These are phyloP conservation scores for Cryptocephalus primarius DNA, from an alignment of 2,888 invertebrate genomes.

Conservation along the genomic window DNA sequence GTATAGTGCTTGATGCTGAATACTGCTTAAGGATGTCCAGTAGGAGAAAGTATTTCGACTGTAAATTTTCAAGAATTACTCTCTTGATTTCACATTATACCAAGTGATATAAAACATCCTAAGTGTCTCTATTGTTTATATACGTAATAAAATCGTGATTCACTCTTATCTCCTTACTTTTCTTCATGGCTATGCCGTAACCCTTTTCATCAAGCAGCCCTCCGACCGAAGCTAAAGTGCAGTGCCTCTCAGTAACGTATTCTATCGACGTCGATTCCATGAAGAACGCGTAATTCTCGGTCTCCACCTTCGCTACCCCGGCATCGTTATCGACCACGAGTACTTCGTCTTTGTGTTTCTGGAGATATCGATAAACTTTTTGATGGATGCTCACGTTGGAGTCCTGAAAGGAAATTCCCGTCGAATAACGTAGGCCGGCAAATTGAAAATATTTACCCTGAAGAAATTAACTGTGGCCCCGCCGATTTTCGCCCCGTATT, in stretches of 20 bases:
- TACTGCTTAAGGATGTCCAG: no score
- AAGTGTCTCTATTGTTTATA: no score
- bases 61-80: no score
- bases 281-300: conserved; percentile 62
- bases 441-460: conserved; percentile 27
- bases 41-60: no score
- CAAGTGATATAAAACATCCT: no score
- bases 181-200: conserved; percentile 77
- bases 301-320: conserved; percentile 46
- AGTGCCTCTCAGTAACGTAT: conserved; percentile 67
- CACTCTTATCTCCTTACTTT: conserved; percentile 42
- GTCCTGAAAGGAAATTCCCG: conserved; percentile 43
- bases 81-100: no score
- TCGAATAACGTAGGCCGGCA: no score
- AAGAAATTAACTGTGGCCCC: conserved; percentile 88
- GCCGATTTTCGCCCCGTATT: conserved; percentile 75
- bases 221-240: conserved; percentile 63
- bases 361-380: conserved; percentile 74
- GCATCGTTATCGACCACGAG: conserved; percentile 49
- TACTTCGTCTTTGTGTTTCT: conserved; percentile 44
- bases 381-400: conserved; percentile 67
- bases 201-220: conserved; percentile 71
- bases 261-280: conserved; percentile 89
- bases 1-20: no score
- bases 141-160: no score